Conservation (phyloP, 2,888 invertebrate genomes). For the Pantelozetes paolii region DNA sequence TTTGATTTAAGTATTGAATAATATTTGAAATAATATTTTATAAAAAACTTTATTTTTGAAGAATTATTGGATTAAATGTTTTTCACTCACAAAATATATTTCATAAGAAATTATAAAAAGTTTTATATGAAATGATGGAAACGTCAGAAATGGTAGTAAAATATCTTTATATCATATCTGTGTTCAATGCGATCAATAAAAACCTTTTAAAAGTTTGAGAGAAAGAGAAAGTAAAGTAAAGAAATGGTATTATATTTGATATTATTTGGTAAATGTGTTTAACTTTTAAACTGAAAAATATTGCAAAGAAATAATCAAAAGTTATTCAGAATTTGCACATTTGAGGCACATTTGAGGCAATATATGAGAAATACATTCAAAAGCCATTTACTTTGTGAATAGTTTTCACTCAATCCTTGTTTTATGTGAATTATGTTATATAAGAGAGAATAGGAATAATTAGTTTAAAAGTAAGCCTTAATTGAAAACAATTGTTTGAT, state of each 20-base stretch:
- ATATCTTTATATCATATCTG: conserved; percentile 21
- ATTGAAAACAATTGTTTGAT: too few relatives aligned
- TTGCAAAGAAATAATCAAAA: neutral
- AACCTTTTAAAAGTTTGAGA: conserved; percentile 2
- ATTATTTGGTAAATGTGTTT: conserved; percentile 4
- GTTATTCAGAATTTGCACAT: conserved; percentile 14
- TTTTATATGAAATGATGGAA: conserved; percentile 14
- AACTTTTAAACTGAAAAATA: neutral
- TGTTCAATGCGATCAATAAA: conserved; percentile 30
- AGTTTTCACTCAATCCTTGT: too few relatives aligned
- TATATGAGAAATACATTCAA: too few relatives aligned
- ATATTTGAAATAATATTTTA: too few relatives aligned
- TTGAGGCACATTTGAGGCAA: neutral
- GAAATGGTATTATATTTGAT: neutral
- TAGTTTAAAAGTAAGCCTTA: too few relatives aligned
- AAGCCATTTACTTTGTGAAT: too few relatives aligned
- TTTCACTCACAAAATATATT: neutral
- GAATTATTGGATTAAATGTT: neutral
- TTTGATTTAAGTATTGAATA: too few relatives aligned
- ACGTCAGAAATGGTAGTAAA: conserved; percentile 7
- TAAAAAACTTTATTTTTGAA: too few relatives aligned
- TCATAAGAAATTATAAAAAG: neutral
- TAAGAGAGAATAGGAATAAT: too few relatives aligned
- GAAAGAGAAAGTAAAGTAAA: too few relatives aligned
- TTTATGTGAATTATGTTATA: too few relatives aligned